Evolutionary conservation across 2,113 vertebrate species (phyloP), one percentile per base, ranked within the genome.

Genomic region (Zosterops borbonicus): DNA sequence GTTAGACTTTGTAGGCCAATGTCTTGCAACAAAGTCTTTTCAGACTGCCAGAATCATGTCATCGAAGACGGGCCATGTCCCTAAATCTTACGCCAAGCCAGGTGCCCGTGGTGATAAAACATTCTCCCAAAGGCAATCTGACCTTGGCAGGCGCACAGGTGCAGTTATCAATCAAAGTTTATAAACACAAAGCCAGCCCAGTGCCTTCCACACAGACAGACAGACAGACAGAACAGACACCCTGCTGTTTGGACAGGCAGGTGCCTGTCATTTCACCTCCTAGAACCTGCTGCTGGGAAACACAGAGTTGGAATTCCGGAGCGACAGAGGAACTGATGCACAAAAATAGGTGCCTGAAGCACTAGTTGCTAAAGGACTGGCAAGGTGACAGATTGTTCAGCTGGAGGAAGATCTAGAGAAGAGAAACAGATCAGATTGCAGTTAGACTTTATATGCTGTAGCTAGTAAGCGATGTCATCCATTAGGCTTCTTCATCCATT

Each of bases 71-170:
- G 82, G 62, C n/a, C 80, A 88, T 0, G 2, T 89, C 91, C 64
- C 94, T 96, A 92, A 97, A 95, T 92, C 90, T 97, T 93, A 64
- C 0, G 19, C 92, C 81, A 90, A 96, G 95, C 83, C 95, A 97
- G 95, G 94, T 96, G 95, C 78, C 92, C 14, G 0, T 47, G 68
- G 50, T 84, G 94, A 94, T 95, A 93, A 96, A 96, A 95, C 55
- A 75, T 68, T 87, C 83, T 94, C 69, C 53, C 76, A 94, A 97
- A 96, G 94, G 63, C 87, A 94, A 83, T 13, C 78, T 96, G 92
- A 97, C 88, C 93, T 96, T 90, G 77, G 56, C 68, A 93, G 56
- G 25, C 2, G 0, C 74, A 78, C 94, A 97, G 94, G 89, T 96
- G 95, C 90, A 70, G 74, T 93, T 95, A 94, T 96, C 96, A 95